These are phyloP conservation scores for Noctua fimbriata DNA, from an alignment of 2,888 invertebrate species.

Conservation along the genomic window DNA sequence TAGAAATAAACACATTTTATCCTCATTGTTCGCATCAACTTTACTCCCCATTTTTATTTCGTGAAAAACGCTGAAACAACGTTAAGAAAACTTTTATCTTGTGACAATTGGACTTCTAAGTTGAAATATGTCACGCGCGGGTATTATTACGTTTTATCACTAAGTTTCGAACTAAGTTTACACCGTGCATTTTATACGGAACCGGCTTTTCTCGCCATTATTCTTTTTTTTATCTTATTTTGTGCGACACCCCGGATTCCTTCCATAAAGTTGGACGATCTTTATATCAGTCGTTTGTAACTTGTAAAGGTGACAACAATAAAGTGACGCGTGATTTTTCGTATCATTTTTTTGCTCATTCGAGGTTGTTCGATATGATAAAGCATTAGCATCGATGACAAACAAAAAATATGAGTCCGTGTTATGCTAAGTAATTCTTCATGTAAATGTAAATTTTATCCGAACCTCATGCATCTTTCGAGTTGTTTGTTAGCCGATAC, in stretches of 20 bases:
- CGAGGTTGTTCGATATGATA: slow-evolving; percentile 21
- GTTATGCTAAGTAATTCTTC: slow-evolving; percentile 54
- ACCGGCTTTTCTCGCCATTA: slow-evolving; percentile 44
- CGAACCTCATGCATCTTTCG: slow-evolving; percentile 42
- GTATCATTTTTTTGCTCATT: slow-evolving; percentile 24
- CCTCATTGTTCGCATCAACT: slow-evolving; percentile 29
- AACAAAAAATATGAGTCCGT: slow-evolving; percentile 43
- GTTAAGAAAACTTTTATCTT: slow-evolving; percentile 61
- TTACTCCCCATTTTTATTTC: slow-evolving; percentile 40
- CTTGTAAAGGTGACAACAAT: slow-evolving; percentile 49
- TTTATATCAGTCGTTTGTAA: slow-evolving; percentile 49
- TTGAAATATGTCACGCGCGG: slow-evolving; percentile 63
- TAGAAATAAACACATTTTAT: slow-evolving; percentile 52
- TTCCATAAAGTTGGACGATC: slow-evolving; percentile 43
- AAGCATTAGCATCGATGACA: slow-evolving; percentile 36
- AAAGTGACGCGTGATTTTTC: slow-evolving; percentile 27
- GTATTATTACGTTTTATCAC: slow-evolving; percentile 66
- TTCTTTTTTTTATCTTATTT: slow-evolving; percentile 61
- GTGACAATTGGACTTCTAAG: slow-evolving; percentile 61
- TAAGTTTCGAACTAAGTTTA: slow-evolving; percentile 63
- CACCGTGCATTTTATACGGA: slow-evolving; percentile 52
- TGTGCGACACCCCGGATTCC: slow-evolving; percentile 40
- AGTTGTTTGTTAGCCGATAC: slow-evolving; percentile 36
- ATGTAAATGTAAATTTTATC: slow-evolving; percentile 58
- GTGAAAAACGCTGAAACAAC: slow-evolving; percentile 49